Percentiles rank a stretch among this genome's conserved stretches.
Conservation (phyloP, 2,797 vertebrate genomes). For the Vireo griseus region DNA sequence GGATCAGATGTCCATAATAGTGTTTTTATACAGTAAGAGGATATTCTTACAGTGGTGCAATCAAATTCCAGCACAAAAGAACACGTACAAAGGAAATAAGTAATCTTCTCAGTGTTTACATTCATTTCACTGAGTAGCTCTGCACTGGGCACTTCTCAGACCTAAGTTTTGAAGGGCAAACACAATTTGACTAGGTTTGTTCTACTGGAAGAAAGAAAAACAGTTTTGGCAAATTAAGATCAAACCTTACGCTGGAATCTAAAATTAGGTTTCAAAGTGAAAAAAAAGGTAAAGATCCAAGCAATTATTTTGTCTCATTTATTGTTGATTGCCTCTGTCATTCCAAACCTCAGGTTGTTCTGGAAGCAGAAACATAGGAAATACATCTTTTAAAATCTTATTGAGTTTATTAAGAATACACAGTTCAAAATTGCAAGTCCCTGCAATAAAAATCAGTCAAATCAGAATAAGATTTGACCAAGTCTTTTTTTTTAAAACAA, state of each 20-base stretch:
- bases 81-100: not conserved
- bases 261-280: not conserved
- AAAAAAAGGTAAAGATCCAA: not conserved
- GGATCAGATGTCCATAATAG: not conserved
- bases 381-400: not conserved
- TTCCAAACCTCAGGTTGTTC: not conserved
- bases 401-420: not conserved
- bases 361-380: not conserved
- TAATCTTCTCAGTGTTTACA: constrained; percentile 14
- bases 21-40: not conserved
- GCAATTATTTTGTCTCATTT: constrained; percentile 1
- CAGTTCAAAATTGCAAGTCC: not conserved
- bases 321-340: not conserved
- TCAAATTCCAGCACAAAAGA: not conserved
- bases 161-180: constrained; percentile 13
- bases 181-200: not conserved
- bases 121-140: constrained; percentile 1
- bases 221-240: not conserved
- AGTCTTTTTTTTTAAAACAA: not conserved
- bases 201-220: not conserved
- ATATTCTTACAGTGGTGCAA: not conserved
- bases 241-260: not conserved
- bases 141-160: not conserved
- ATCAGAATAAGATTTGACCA: not conserved
- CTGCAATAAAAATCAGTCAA: not conserved